Evolutionary conservation across 2,888 invertebrate genomes (phyloP).

Genomic region (Microplitis manilae): DNA sequence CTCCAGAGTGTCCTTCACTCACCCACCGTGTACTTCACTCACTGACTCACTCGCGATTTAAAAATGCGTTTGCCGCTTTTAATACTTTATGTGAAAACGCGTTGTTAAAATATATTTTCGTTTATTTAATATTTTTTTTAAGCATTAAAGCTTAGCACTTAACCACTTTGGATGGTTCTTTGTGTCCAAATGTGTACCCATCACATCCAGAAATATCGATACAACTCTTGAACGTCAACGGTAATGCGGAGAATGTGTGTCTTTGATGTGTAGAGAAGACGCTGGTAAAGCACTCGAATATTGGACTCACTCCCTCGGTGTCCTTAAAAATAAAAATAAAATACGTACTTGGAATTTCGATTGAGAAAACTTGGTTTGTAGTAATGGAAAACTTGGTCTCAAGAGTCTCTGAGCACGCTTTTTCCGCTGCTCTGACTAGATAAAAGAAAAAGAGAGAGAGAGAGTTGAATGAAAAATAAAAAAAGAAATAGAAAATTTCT

Average conservation of each 20-base stretch:
- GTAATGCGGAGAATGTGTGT: neutral
- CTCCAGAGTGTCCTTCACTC: conserved; percentile 33
- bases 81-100: neutral
- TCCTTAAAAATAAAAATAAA: conserved; percentile 30
- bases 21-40: conserved; percentile 26
- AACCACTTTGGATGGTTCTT: neutral
- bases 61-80: conserved; percentile 11
- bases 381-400: conserved; percentile 1
- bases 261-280: neutral
- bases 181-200: neutral
- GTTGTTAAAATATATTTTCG: conserved; percentile 1
- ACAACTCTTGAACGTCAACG: neutral
- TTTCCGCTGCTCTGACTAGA: conserved; percentile 3
- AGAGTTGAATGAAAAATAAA: neutral
- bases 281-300: neutral
- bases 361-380: conserved; percentile 6
- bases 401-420: neutral
- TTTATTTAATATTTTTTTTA: neutral
- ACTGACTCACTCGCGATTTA: neutral
- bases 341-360: conserved; percentile 19
- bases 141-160: neutral
- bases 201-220: neutral
- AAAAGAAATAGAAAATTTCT: neutral
- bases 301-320: conserved; percentile 13
- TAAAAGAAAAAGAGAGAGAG: neutral